Conservation (phyloP, 2,113 vertebrate species). For the Hemiscyllium ocellatum region DNA sequence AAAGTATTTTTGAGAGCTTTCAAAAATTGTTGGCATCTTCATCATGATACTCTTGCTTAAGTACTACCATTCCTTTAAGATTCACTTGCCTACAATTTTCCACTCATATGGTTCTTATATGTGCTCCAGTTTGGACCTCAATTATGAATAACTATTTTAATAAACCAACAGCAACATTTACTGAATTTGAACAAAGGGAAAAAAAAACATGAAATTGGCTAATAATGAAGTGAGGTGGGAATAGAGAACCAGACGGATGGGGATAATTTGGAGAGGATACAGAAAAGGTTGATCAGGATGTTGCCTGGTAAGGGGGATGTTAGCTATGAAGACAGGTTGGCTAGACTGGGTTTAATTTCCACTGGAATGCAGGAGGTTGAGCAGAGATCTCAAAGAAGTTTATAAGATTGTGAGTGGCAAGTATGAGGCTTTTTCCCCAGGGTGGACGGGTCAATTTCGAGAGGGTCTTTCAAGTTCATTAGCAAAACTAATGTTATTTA, state of each 20-base stretch:
- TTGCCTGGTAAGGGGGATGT: too few species aligned
- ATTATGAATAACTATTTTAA: background rate
- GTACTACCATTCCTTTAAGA: background rate
- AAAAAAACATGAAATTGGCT: background rate
- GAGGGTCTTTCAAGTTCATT: too few species aligned
- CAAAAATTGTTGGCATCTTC: background rate
- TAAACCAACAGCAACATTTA: background rate
- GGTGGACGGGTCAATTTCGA: too few species aligned
- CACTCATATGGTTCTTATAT: background rate
- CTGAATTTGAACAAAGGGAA: background rate
- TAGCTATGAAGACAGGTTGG: too few species aligned
- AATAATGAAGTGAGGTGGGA: background rate
- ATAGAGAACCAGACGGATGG: background rate
- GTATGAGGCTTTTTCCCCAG: too few species aligned
- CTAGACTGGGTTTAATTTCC: too few species aligned
- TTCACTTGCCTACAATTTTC: background rate
- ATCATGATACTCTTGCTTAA: background rate
- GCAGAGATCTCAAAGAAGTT: too few species aligned
- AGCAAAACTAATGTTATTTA: too few species aligned
- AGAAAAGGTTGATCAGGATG: too few species aligned
- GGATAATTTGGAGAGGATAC: too few species aligned
- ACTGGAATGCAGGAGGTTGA: too few species aligned
- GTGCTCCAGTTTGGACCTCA: background rate
- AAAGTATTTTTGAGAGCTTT: background rate
- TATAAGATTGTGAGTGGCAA: too few species aligned